phyloP scores from a whole-genome alignment of 1,140 invertebrate genomes.

The Episyrphus balteatus region DNA sequence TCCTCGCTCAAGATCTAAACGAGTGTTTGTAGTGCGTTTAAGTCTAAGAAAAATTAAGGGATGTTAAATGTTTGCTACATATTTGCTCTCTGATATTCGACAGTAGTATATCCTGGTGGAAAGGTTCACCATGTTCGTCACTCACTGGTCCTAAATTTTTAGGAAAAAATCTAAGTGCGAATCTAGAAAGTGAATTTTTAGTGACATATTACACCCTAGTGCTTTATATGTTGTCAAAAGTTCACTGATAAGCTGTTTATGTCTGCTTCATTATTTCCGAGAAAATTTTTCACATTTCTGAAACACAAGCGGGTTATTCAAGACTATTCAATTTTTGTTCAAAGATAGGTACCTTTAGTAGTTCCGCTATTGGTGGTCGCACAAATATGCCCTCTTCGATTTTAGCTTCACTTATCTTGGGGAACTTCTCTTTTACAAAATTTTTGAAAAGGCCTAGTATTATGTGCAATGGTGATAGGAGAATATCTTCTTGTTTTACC shows the following conservation, averaged over 20 bases:
- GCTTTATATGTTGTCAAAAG: constrained; percentile 14
- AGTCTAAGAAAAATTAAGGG: neutral
- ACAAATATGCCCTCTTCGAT: constrained; percentile 16
- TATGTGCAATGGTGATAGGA: constrained; percentile 26
- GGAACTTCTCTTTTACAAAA: constrained; percentile 16
- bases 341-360: constrained; percentile 7
- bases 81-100: neutral
- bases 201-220: constrained; percentile 13
- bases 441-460: constrained; percentile 32
- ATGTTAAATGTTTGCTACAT: neutral
- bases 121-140: constrained; percentile 28
- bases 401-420: constrained; percentile 15
- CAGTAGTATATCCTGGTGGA: constrained; percentile 24
- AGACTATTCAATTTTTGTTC: constrained; percentile 4
- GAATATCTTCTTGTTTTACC: neutral
- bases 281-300: constrained; percentile 9
- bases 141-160: constrained; percentile 19
- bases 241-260: constrained; percentile 12
- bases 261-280: constrained; percentile 15
- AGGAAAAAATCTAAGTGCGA: no score
- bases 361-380: constrained; percentile 12
- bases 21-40: neutral
- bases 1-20: neutral
- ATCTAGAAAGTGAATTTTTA: constrained; percentile 34
- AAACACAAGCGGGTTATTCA: constrained; percentile 5